Percentiles rank a stretch among this genome's conserved stretches.
phyloP scores from a whole-genome alignment of 2,797 vertebrate species.

The Presbytis comata region DNA sequence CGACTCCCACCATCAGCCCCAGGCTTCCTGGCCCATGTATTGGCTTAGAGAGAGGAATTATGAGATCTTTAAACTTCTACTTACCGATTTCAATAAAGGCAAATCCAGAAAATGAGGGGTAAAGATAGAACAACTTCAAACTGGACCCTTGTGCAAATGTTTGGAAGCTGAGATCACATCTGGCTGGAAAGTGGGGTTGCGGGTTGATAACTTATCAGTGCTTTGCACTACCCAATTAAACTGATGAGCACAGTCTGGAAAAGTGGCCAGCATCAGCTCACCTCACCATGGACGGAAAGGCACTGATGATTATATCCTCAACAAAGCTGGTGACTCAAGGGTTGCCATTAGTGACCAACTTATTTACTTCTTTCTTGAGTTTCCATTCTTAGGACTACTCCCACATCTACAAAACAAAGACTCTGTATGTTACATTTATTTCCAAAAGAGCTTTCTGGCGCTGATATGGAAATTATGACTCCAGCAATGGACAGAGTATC shows the following conservation, averaged over 20 bases:
- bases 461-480: slow-evolving; percentile 34
- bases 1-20: neutral
- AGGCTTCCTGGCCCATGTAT: neutral
- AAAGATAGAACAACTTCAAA: neutral
- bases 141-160: neutral
- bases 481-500: neutral
- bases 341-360: neutral
- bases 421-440: slow-evolving; percentile 35
- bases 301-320: neutral
- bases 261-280: slow-evolving; percentile 19
- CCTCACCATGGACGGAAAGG: slow-evolving; percentile 38
- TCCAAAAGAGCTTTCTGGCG: neutral
- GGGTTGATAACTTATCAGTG: neutral
- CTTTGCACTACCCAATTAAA: neutral
- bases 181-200: neutral
- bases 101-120: neutral
- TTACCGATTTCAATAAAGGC: slow-evolving; percentile 25
- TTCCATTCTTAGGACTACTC: neutral
- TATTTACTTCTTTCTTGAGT: neutral
- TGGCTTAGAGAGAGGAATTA: neutral
- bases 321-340: neutral
- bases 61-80: slow-evolving; percentile 9
- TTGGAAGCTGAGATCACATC: neutral
- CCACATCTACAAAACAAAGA: slow-evolving; percentile 46
- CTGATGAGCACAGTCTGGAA: slow-evolving; percentile 1